Percentiles rank a stretch among this genome's conserved stretches.
These are phyloP conservation scores for Octodonta nipae DNA, from an alignment of 2,888 invertebrate species.

Conservation along the genomic window DNA sequence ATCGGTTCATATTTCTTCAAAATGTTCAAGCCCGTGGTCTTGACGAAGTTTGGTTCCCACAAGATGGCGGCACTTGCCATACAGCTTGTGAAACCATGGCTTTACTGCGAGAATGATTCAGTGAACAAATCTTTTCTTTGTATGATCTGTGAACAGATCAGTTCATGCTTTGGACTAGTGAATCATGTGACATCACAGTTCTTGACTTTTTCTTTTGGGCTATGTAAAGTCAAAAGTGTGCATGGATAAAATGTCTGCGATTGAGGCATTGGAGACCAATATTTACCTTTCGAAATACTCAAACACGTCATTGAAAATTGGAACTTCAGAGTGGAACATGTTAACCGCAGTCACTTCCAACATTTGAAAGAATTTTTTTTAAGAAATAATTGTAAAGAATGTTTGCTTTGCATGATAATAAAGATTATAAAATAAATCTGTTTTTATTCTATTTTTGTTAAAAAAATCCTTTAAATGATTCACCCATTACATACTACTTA, in stretches of 20 bases:
- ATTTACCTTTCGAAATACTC: too few species aligned
- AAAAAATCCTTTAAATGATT: too few species aligned
- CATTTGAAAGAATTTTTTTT: constrained; percentile 1
- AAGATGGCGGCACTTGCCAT: too few species aligned
- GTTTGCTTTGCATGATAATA: neutral
- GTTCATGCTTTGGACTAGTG: constrained; percentile 3
- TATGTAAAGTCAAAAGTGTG: constrained; percentile 3
- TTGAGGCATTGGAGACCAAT: too few species aligned
- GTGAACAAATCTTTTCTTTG: neutral
- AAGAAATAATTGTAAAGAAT: too few species aligned
- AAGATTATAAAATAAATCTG: neutral
- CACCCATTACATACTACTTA: too few species aligned
- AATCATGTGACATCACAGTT: constrained; percentile 2
- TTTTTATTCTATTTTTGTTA: too few species aligned
- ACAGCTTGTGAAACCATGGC: too few species aligned
- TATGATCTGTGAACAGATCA: neutral
- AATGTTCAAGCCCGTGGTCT: constrained; percentile 4
- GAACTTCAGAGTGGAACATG: too few species aligned
- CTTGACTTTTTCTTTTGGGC: constrained; percentile 1
- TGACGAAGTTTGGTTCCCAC: constrained; percentile 4
- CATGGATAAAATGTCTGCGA: too few species aligned
- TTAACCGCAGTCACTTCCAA: neutral
- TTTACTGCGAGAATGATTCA: too few species aligned
- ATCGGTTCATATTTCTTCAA: neutral
- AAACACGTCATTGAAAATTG: too few species aligned